These are phyloP conservation scores for Nysson spinosus DNA, from an alignment of 2,888 invertebrate genomes.

Conservation along the genomic window DNA sequence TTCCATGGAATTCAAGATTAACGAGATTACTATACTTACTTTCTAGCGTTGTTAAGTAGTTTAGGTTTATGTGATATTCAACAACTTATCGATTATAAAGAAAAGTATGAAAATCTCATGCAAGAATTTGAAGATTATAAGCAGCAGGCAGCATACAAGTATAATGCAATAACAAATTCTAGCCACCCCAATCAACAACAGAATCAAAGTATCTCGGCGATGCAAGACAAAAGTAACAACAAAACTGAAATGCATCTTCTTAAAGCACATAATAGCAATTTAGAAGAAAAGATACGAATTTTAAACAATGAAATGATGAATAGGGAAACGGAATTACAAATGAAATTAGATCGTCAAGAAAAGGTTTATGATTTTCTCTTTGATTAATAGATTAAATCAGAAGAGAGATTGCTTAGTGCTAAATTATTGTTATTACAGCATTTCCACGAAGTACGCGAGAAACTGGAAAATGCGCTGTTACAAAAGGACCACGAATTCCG, in stretches of 20 bases:
- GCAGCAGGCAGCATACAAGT: slow-evolving; percentile 66
- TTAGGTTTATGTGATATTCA: slow-evolving; percentile 65
- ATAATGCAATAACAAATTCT: slow-evolving; percentile 28
- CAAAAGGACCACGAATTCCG: slow-evolving; percentile 79
- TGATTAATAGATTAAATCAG: background rate
- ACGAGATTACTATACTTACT: background rate
- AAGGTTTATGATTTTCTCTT: slow-evolving; percentile 74
- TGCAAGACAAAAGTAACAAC: slow-evolving; percentile 60
- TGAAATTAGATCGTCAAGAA: slow-evolving; percentile 80
- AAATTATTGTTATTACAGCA: slow-evolving; percentile 44
- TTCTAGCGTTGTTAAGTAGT: slow-evolving; percentile 76
- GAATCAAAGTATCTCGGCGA: slow-evolving; percentile 35
- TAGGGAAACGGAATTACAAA: slow-evolving; percentile 82
- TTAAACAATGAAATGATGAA: slow-evolving; percentile 82
- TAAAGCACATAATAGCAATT: slow-evolving; percentile 81
- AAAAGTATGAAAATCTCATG: slow-evolving; percentile 82
- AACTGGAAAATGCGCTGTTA: slow-evolving; percentile 64
- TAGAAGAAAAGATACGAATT: slow-evolving; percentile 84
- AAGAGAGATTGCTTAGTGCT: no score
- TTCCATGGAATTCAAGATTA: background rate
- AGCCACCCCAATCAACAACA: slow-evolving; percentile 41
- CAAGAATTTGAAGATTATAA: slow-evolving; percentile 85
- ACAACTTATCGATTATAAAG: slow-evolving; percentile 79
- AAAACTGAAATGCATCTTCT: slow-evolving; percentile 77
- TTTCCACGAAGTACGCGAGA: slow-evolving; percentile 68